Evolutionary conservation across 2,113 vertebrate genomes (phyloP).

Genomic region (Lichenostomus cassidix): DNA sequence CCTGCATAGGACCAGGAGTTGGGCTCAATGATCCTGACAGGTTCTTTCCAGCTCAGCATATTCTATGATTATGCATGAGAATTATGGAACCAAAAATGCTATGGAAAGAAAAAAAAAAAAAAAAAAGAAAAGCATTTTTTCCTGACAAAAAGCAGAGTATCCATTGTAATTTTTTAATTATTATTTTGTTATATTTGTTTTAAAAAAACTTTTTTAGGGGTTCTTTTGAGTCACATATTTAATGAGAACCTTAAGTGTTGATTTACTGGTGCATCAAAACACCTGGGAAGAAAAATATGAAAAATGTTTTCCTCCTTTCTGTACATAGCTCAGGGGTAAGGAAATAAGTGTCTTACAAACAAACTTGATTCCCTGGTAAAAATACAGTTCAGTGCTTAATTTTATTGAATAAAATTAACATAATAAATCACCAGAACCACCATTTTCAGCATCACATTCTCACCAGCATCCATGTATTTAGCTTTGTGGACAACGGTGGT

Average conservation of each 20-base stretch:
- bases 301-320: not conserved
- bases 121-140: not conserved
- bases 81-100: not conserved
- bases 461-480: not conserved
- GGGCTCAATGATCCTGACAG: not conserved
- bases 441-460: not conserved
- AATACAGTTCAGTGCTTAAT: not conserved
- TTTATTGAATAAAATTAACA: not conserved
- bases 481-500: not conserved
- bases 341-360: not conserved
- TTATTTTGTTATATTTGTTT: not conserved
- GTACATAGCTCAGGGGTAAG: not conserved
- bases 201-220: not conserved
- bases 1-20: not conserved
- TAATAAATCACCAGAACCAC: not conserved
- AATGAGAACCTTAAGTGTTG: not conserved
- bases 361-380: not conserved
- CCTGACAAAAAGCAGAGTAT: not conserved
- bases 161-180: too few species aligned
- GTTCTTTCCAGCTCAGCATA: not conserved
- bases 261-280: not conserved
- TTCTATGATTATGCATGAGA: rapidly evolving
- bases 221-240: not conserved
- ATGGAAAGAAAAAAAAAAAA: rapidly evolving
- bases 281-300: not conserved